A percentile compares a stretch with the other conserved stretches of the same genome.
Conservation (phyloP, 2,797 vertebrate genomes). For the Argentina silus region DNA sequence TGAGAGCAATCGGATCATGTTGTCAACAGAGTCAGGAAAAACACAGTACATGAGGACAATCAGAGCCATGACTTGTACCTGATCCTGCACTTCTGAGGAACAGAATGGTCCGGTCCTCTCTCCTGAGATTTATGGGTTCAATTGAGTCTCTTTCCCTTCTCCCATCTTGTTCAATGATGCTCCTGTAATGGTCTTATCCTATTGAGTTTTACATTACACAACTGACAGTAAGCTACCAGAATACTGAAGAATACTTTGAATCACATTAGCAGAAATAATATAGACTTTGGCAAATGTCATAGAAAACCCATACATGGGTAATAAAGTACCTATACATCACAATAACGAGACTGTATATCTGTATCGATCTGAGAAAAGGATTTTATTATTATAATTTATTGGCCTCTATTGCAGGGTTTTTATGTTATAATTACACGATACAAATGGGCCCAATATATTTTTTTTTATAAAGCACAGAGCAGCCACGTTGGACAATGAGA, state of each 20-base stretch:
- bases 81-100: background rate
- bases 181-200: too few species aligned
- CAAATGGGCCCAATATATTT: background rate
- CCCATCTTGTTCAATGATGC: background rate
- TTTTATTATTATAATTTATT: background rate
- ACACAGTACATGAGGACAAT: too few species aligned
- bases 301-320: background rate
- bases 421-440: slow-evolving; percentile 1
- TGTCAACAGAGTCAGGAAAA: too few species aligned
- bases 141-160: background rate
- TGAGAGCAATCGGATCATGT: too few species aligned
- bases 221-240: too few species aligned
- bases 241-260: too few species aligned
- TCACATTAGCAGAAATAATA: too few species aligned
- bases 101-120: background rate
- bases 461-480: too few species aligned
- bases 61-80: too few species aligned
- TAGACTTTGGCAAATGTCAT: too few species aligned
- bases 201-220: too few species aligned
- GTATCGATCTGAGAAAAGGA: background rate
- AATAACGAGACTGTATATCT: background rate
- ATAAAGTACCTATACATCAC: background rate
- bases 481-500: background rate
- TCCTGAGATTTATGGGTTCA: background rate
- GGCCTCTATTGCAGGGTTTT: background rate